Percentiles rank a stretch among this genome's conserved stretches.
Conservation (phyloP, 2,888 invertebrate species). For the Rhingia campestris region DNA sequence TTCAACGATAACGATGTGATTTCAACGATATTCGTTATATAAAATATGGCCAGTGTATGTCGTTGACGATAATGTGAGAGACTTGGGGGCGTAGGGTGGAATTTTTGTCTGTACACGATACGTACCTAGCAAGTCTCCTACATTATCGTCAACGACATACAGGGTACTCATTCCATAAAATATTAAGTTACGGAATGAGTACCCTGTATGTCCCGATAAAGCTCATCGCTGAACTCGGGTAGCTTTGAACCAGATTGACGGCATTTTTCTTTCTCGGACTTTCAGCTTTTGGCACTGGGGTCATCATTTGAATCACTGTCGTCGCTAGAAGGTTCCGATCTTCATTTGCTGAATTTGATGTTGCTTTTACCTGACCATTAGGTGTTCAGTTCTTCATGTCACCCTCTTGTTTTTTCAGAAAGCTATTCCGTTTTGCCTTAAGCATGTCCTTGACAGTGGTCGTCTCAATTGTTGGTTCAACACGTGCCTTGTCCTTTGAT, state of each 20-base stretch:
- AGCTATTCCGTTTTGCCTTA: slow-evolving; percentile 82
- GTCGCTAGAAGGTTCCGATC: slow-evolving; percentile 76
- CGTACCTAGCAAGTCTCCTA: too few species aligned
- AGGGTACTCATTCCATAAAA: too few species aligned
- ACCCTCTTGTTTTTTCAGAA: slow-evolving; percentile 81
- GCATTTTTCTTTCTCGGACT: slow-evolving; percentile 77
- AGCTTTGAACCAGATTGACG: slow-evolving; percentile 82
- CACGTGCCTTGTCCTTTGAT: slow-evolving; percentile 77
- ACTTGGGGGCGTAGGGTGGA: too few species aligned
- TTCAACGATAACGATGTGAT: too few species aligned
- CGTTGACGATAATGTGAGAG: too few species aligned
- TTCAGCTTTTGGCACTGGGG: slow-evolving; percentile 74
- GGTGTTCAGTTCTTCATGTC: slow-evolving; percentile 73
- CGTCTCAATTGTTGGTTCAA: slow-evolving; percentile 79
- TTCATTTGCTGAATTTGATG: slow-evolving; percentile 76
- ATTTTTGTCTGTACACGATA: too few species aligned
- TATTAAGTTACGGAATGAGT: too few species aligned
- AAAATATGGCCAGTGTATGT: too few species aligned
- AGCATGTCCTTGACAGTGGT: slow-evolving; percentile 83
- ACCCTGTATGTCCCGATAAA: slow-evolving; percentile 82
- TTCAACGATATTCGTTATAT: too few species aligned
- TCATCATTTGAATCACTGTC: slow-evolving; percentile 78
- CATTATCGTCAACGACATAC: too few species aligned
- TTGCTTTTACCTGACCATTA: slow-evolving; percentile 79
- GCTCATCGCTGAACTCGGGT: slow-evolving; percentile 83